Conservation (phyloP, 2,888 invertebrate genomes). For the Harpalus rubripes region DNA sequence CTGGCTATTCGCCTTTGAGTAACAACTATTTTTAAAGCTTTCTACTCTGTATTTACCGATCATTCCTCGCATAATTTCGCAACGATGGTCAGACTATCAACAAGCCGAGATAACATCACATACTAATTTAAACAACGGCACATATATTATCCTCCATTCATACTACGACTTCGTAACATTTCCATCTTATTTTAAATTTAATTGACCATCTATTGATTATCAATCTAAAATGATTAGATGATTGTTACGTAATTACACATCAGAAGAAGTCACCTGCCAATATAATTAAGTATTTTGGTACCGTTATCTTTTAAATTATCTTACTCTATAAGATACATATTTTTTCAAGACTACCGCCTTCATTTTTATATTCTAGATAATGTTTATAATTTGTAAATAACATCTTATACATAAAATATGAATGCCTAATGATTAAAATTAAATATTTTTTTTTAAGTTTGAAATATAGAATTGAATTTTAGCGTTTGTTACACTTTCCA, state of each 20-base stretch:
- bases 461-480: no score
- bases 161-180: conserved; percentile 42
- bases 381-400: neutral
- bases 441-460: no score
- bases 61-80: conserved; percentile 40
- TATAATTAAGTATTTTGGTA: conserved; percentile 61
- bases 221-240: conserved; percentile 63
- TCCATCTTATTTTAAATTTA: conserved; percentile 54
- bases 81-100: conserved; percentile 28
- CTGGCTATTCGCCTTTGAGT: conserved; percentile 21
- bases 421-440: no score
- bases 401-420: neutral
- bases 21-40: conserved; percentile 38
- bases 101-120: conserved; percentile 29
- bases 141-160: conserved; percentile 51
- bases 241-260: conserved; percentile 61
- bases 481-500: no score
- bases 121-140: conserved; percentile 53
- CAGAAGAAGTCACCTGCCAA: conserved; percentile 60
- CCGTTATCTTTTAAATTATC: conserved; percentile 63
- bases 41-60: conserved; percentile 44
- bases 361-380: neutral
- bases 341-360: neutral
- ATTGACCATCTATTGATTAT: conserved; percentile 60
- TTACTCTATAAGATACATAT: conserved; percentile 28